These are phyloP conservation scores for Colletes latitarsis DNA, from an alignment of 1,140 invertebrate genomes.

Conservation along the genomic window DNA sequence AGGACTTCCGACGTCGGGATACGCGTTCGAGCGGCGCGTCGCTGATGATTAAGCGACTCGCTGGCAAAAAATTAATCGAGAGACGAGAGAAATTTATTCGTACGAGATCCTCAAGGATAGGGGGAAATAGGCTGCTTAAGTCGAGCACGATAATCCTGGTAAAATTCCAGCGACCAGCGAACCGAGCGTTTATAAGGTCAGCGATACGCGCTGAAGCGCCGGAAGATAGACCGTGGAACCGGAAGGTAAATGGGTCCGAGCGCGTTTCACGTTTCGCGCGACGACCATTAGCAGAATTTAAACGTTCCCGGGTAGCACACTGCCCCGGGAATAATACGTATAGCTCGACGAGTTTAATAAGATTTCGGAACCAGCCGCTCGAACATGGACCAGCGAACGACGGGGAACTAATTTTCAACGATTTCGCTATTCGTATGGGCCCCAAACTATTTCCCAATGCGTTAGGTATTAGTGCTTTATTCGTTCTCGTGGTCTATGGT, in stretches of 20 bases:
- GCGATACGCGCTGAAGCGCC: slow-evolving; percentile 28
- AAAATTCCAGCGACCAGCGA: neutral
- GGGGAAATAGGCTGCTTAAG: neutral
- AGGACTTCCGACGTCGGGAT: slow-evolving; percentile 60
- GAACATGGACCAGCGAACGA: neutral
- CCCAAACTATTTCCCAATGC: too few species aligned
- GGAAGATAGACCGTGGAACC: slow-evolving; percentile 33
- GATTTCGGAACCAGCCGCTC: slow-evolving; percentile 31
- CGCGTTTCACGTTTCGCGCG: slow-evolving; percentile 46
- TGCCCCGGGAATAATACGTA: slow-evolving; percentile 54
- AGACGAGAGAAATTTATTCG: neutral
- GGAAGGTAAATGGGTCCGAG: slow-evolving; percentile 48
- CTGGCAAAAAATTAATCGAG: slow-evolving; percentile 26
- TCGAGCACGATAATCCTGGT: slow-evolving; percentile 21
- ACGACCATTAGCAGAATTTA: slow-evolving; percentile 59
- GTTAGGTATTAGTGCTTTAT: too few species aligned
- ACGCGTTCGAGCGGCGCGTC: slow-evolving; percentile 51
- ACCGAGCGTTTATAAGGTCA: slow-evolving; percentile 46
- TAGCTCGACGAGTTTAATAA: slow-evolving; percentile 38
- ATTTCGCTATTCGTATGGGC: too few species aligned
- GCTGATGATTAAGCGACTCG: slow-evolving; percentile 60
- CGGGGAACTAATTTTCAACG: too few species aligned
- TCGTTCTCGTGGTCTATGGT: too few species aligned
- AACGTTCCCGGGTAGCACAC: slow-evolving; percentile 49
- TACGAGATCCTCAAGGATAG: neutral